Evolutionary conservation across 2,888 invertebrate genomes (phyloP), one percentile per base, ranked within the genome.

Genomic region (Coelopa pilipes): DNA sequence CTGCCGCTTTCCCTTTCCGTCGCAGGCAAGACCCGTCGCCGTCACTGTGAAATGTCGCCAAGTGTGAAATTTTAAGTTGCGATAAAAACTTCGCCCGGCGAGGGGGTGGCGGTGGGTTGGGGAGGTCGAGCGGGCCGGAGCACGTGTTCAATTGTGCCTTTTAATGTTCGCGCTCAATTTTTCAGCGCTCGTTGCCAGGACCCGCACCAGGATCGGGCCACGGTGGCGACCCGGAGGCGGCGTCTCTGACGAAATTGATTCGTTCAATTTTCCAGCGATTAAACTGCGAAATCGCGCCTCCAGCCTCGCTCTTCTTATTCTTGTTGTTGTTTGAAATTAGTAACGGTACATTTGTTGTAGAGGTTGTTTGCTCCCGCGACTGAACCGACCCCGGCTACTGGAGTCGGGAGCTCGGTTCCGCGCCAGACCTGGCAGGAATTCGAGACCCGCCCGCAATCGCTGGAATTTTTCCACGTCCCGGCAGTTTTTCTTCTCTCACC

Each of bases 251-350:
- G 81, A 85, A 87, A 87, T 87, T 87, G 87, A 87, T 87, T 87
- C 86, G 87, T 87, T 87, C 85, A 85, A 86, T 87, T 86, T 86
- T 85, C 83, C 84, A 84, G 83, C 86, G 85, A 85, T 86, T 87
- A 85, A 87, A 85, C 86, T 84, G 82, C 76, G 80, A 80, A 82
- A 82, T 81, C 79, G 65, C 70, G 73, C 55, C 45, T 45, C 55
- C 13, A 72, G 70, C 66, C 73, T 15, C 63, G 53, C 12, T 65
- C 57, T 47, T 65, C 57, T 47, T 70, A 70, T 78, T 75, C 74
- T 57, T 63, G 50, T 45, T 45, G 57, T 46, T 55, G 53, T 45
- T 65, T 45, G 79, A 80, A 79, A 85, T 86, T 86, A 84, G 84
- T 85, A 78, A 81, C 85, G 84, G 82, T 81, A 85, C 86, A 86